Evolutionary conservation across 2,113 vertebrate species (phyloP), one percentile per base, ranked within the genome.

Genomic region (Lontra canadensis): DNA sequence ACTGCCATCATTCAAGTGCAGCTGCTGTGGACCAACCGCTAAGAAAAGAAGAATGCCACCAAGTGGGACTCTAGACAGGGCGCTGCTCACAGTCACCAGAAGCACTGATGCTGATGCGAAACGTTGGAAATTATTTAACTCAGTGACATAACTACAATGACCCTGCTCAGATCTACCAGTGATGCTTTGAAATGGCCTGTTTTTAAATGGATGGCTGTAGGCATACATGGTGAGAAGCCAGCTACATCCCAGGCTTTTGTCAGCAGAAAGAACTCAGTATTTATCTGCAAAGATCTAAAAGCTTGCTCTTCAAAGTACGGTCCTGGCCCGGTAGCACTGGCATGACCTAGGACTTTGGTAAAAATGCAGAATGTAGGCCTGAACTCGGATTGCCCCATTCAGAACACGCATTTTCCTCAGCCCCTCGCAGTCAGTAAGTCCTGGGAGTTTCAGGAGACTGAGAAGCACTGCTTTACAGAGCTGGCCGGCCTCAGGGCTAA

Each of bases 61-160:
- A 49, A 0, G 5, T 0, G 61, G 76, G 95, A 65, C 57, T 81
- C 36, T 10, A 44, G 81, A 71, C 44, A 17, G 8, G 1, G 31
- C 83, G 26, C n/a, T 55, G 74, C 65, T 83, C 36, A 71, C 10
- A 42, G 84, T 81, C 55, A n/a, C 34, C 17, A 87, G 65, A 79
- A 15, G 36, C n/a, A 61, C 49, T 18, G 15, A 36, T 26, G 23
- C 25, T 73, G 67, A 88, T 4, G 34, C 2, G 23, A 80, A 94
- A 23, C 34, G 36, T 65, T 39, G 63, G 36, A 94, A 97, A 91
- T 67, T 52, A 84, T 31, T 96, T 94, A 65, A 97, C 42, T 29
- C 20, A n/a, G 65, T 42, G 23, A 90, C 31, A 10, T 63, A 89
- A 80, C 47, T 65, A 44, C 31, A 21, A 67, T 57, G 74, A 79